These are phyloP conservation scores for Melanostigma gelatinosum DNA, from an alignment of 2,113 vertebrate genomes.

Conservation along the genomic window DNA sequence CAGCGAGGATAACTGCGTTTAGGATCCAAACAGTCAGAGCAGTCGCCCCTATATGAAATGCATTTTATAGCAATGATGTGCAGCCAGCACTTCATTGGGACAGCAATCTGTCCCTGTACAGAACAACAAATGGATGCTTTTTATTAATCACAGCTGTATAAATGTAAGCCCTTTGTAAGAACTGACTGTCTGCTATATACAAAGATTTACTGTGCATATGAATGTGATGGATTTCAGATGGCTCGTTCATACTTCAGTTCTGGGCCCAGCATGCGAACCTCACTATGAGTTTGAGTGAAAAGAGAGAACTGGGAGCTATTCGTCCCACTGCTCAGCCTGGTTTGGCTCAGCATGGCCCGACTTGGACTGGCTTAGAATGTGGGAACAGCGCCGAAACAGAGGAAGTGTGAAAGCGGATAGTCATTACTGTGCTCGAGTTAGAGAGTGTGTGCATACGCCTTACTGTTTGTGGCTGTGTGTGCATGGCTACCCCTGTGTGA, in stretches of 20 bases:
- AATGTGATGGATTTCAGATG: slow-evolving; percentile 58
- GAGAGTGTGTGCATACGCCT: background rate
- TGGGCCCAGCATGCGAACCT: slow-evolving; percentile 50
- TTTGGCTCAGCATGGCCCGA: slow-evolving; percentile 45
- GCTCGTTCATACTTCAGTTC: slow-evolving; percentile 39
- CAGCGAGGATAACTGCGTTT: background rate
- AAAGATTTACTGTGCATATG: slow-evolving; percentile 19
- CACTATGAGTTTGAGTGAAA: slow-evolving; percentile 36
- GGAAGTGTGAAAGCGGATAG: slow-evolving; percentile 23
- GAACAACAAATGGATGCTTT: slow-evolving; percentile 28
- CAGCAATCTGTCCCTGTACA: background rate
- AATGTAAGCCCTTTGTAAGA: slow-evolving; percentile 13
- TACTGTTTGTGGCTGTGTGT: background rate
- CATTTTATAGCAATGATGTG: slow-evolving; percentile 17
- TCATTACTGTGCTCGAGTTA: background rate
- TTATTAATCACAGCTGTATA: slow-evolving; percentile 28
- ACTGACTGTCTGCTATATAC: slow-evolving; percentile 7
- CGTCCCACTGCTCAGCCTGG: slow-evolving; percentile 49
- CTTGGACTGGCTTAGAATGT: slow-evolving; percentile 26
- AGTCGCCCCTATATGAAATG: slow-evolving; percentile 19
- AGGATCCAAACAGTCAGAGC: slow-evolving; percentile 32
- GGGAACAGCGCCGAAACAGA: slow-evolving; percentile 21
- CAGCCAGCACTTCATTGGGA: background rate
- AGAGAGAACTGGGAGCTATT: slow-evolving; percentile 47
- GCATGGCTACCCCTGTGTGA: background rate